These are phyloP conservation scores for Nasua narica DNA, from an alignment of 2,797 vertebrate genomes.

Conservation along the genomic window DNA sequence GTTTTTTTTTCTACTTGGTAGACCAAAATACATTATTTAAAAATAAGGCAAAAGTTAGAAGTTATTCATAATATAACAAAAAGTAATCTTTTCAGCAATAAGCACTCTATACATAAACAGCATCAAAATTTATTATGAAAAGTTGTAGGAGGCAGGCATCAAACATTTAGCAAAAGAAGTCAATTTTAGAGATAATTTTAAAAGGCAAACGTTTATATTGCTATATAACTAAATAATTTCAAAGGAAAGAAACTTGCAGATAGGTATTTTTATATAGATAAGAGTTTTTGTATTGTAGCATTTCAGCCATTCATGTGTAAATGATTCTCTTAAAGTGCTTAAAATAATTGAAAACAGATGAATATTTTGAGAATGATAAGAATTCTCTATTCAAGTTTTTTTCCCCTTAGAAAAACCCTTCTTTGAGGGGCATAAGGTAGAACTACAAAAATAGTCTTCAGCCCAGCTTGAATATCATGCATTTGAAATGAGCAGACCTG, in stretches of 20 bases:
- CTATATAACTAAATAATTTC: neutral
- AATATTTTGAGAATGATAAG: slow-evolving; percentile 21
- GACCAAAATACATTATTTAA: neutral
- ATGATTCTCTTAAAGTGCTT: slow-evolving; percentile 7
- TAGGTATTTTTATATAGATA: neutral
- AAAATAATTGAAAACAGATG: slow-evolving; percentile 58
- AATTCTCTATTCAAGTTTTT: neutral
- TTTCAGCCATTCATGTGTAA: slow-evolving; percentile 27
- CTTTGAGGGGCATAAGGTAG: neutral
- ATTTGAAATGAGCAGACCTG: slow-evolving; percentile 30
- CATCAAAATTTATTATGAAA: neutral
- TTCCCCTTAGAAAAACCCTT: neutral
- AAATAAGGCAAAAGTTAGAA: neutral
- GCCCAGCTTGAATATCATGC: neutral
- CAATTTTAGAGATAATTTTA: slow-evolving; percentile 11
- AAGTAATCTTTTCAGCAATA: neutral
- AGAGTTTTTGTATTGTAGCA: neutral
- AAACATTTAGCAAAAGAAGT: neutral
- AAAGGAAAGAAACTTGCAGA: neutral
- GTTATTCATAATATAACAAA: neutral
- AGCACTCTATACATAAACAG: neutral
- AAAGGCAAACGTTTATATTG: neutral
- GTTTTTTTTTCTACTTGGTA: neutral
- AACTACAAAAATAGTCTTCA: neutral
- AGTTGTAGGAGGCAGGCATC: neutral